Evolutionary conservation across 2,797 vertebrate species (phyloP).

Genomic region (Platalea minor): DNA sequence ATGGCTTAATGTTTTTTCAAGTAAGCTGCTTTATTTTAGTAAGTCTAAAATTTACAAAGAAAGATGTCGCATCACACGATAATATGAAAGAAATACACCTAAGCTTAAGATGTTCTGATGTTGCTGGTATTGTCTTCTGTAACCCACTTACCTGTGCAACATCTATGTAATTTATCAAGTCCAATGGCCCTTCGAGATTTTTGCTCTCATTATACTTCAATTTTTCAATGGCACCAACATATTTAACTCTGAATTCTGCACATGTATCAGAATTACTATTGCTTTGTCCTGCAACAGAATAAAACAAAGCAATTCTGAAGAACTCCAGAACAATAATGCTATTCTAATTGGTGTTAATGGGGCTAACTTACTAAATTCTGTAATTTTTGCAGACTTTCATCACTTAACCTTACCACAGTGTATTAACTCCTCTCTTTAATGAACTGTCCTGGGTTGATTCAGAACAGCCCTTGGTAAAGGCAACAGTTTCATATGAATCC

Average conservation of each 20-base stretch:
- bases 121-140: neutral
- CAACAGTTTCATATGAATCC: neutral
- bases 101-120: neutral
- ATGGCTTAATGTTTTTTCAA: neutral
- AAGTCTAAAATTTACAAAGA: neutral
- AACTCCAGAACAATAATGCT: neutral
- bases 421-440: neutral
- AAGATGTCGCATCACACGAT: neutral
- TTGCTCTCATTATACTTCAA: conserved; percentile 86
- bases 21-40: neutral
- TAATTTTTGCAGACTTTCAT: neutral
- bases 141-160: conserved; percentile 86
- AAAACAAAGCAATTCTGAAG: neutral
- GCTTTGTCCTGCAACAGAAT: conserved; percentile 74
- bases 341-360: neutral
- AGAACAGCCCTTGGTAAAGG: neutral
- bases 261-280: conserved; percentile 88
- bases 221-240: conserved; percentile 93
- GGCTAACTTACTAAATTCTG: neutral
- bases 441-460: neutral
- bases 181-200: conserved; percentile 88
- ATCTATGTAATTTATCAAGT: conserved; percentile 96
- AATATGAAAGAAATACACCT: neutral
- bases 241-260: conserved; percentile 92
- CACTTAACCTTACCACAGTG: neutral